A percentile compares a stretch with the other conserved stretches of the same genome.
Conservation (phyloP, 92 coral and sea anemone species). For the Palythoa grandiflora region DNA sequence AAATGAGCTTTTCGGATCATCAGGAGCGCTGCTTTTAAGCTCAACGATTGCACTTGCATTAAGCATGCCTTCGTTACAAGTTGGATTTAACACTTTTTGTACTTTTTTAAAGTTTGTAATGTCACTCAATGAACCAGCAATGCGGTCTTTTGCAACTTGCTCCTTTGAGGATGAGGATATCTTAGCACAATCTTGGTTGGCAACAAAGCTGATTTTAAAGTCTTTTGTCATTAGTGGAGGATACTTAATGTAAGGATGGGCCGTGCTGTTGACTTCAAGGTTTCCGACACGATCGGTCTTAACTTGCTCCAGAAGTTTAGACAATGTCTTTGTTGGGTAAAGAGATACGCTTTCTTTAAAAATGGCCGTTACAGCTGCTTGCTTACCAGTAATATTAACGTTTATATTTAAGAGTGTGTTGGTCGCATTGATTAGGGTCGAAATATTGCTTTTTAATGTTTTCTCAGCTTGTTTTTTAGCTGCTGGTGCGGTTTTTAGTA, state of each 20-base stretch:
- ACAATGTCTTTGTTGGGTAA: constrained; percentile 9
- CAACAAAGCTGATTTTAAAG: not conserved
- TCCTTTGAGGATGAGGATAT: not conserved
- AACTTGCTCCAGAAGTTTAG: not conserved
- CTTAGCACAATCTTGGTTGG: not conserved
- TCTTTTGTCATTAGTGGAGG: constrained; percentile 37
- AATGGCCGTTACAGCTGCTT: not conserved
- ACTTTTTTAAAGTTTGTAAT: not conserved
- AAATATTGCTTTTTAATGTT: not conserved
- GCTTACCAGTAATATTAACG: not conserved
- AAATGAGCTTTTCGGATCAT: not conserved
- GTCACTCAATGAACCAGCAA: not conserved
- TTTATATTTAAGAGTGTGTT: not conserved
- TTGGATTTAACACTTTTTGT: not conserved
- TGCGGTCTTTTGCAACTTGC: not conserved
- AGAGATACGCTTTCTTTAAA: constrained; percentile 4
- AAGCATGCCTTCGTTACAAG: constrained; percentile 1
- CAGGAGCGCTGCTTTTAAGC: not conserved
- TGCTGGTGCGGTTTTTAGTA: not conserved
- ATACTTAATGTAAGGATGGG: constrained; percentile 28
- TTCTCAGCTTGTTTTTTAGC: not conserved
- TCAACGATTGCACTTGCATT: not conserved
- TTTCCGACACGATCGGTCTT: constrained; percentile 20
- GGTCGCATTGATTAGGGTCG: not conserved
- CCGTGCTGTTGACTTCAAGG: not conserved